Base-by-base conservation (phyloP, 2,113 vertebrate species). In the Aptenodytes patagonicus region DNA sequence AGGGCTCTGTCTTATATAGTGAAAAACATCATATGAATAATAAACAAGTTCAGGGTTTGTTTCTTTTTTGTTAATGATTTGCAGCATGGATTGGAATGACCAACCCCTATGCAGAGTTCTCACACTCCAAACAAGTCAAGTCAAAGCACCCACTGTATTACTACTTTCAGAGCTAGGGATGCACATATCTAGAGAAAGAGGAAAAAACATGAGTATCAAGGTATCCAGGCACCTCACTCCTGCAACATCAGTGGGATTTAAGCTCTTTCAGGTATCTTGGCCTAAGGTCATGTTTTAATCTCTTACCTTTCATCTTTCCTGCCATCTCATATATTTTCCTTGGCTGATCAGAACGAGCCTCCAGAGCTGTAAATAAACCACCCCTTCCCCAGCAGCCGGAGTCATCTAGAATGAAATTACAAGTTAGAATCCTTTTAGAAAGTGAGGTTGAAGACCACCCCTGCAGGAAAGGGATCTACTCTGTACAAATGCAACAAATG, bases 301-400 rank as follows among this genome's bases (percentile, higher is more conserved):
- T 88, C 92, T 95, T 88, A 99, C 99, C 99, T 97, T 99, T 98
- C 99, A 99, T 99, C 92, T 98, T 98, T 60, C 99, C 99, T 42
- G 99, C 99, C 89, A 98, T 79, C 94, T 99, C 99, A 31, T 99
- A 99, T 38, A 98, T 97, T 95, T 97, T 99, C 34, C 97, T 98
- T 54, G 99, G 98, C 92, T 99, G 98, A 84, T 98, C 98, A 25
- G 99, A 99, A 82, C 99, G 97, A 75, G 97, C 86, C 91, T 99
- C 98, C 88, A 99, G 98, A 58, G 99, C 99, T 17, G 99, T 99
- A 91, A 99, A 99, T 82, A 99, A 96, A 76, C 99, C 99, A 49
- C 99, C 99, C 83, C 97, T 97, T 64, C 99, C 99, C 99, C 99
- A 99, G 34, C 46, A 92, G 58, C 99, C 99, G 0, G 99, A 99